Evolutionary conservation across 2,888 invertebrate genomes (phyloP), one percentile per base, ranked within the genome.

Genomic region (Eilema caniola): DNA sequence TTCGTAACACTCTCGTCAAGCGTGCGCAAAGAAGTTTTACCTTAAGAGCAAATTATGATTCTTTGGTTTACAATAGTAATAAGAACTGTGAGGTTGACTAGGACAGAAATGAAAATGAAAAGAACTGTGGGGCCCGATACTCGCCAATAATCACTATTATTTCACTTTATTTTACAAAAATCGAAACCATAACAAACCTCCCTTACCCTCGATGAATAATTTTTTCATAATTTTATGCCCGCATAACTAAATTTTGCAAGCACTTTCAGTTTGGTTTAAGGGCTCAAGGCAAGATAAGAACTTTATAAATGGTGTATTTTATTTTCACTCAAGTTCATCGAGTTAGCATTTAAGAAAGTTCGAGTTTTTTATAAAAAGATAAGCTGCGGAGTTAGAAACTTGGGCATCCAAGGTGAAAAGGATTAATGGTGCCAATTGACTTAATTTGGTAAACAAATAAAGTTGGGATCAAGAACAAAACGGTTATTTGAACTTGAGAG

Each of bases 321-420:
- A 60, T 62, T 69, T 66, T 61, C 63, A 61, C 68, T 66, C 57
- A 68, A 72, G 66, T 72, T 69, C 60, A 64, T 60, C 25, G 24
- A 20, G 64, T 65, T 65, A 31, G 33, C 60, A 61, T 65, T 47
- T 25, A 47, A 69, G 3, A 62, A 69, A 41, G 31, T 69, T 59
- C n/a, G 31, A 60, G 47, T 31, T 68, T 56, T 61, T 63, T n/a
- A 31, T 70, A 62, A 41, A 62, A 47, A 64, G 11, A 62, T 62
- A 75, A 66, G 61, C 59, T 59, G 16, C 11, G 5, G 66, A 80
- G 67, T 78, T 71, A 67, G 69, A 65, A 80, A 78, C 33, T 67
- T 11, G 24, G 25, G 53, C 24, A 7, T 41, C 59, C 23, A 23
- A 59, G 23, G 59, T 31, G 33, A 25, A 41, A 69, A 47, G 64